These are phyloP conservation scores for Rhinogobio ventralis DNA, from an alignment of 2,797 vertebrate genomes.

Conservation along the genomic window DNA sequence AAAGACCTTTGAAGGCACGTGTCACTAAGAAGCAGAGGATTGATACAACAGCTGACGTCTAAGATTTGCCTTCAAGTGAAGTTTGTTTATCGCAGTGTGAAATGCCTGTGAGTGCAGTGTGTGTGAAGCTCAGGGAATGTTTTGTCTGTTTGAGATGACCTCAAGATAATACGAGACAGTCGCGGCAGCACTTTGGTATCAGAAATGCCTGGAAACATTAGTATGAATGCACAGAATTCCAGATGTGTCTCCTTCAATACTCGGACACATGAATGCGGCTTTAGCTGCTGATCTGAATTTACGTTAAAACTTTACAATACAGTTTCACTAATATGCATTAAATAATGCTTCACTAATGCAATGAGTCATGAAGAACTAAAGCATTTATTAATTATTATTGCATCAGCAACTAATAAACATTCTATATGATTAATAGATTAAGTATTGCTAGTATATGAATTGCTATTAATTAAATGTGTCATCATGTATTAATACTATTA, in stretches of 20 bases:
- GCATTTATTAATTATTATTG: no score
- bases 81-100: constrained; percentile 71
- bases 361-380: no score
- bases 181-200: constrained; percentile 17
- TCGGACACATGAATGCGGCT: not conserved
- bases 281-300: constrained; percentile 9
- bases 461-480: no score
- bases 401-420: no score
- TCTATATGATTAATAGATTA: no score
- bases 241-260: constrained; percentile 10
- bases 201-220: not conserved
- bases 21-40: constrained; percentile 70
- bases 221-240: not conserved
- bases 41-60: constrained; percentile 71
- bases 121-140: constrained; percentile 59
- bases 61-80: constrained; percentile 66
- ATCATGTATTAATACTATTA: no score
- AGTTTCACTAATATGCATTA: no score
- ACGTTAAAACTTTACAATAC: no score
- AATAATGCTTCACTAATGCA: no score
- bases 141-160: constrained; percentile 61
- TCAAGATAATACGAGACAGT: constrained; percentile 47
- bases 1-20: constrained; percentile 4
- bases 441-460: no score
- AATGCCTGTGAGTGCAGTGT: constrained; percentile 36